Percentiles rank a stretch among this genome's conserved stretches.
Conservation (phyloP, 2,888 invertebrate genomes). For the Octonoba sinensis region DNA sequence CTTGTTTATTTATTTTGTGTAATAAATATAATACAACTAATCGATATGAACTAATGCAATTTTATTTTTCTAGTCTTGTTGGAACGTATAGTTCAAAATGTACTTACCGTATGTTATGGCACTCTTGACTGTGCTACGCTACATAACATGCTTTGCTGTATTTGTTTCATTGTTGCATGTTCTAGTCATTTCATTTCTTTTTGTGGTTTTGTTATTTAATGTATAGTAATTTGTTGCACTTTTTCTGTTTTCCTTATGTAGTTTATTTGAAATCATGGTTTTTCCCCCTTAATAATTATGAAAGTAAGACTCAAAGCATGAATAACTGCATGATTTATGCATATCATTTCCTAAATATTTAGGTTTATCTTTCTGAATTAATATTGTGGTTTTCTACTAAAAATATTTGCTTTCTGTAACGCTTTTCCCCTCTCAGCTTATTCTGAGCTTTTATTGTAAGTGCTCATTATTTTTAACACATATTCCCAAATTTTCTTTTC, state of each 20-base stretch:
- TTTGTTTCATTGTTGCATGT: constrained; percentile 5
- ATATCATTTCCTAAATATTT: not conserved
- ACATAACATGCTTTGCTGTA: constrained; percentile 11
- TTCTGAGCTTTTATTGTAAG: too few species aligned
- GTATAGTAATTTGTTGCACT: not conserved
- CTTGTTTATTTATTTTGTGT: not conserved
- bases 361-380: not conserved
- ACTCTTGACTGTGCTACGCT: constrained; percentile 20
- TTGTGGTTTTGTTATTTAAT: not conserved
- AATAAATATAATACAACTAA: constrained; percentile 9
- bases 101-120: constrained; percentile 26
- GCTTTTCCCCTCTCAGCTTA: too few species aligned
- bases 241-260: not conserved
- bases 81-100: constrained; percentile 20
- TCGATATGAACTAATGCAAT: constrained; percentile 10
- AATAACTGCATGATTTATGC: not conserved
- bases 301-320: too few species aligned
- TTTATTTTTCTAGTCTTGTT: constrained; percentile 62
- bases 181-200: constrained; percentile 49
- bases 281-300: too few species aligned
- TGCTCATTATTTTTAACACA: too few species aligned
- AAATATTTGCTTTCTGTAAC: too few species aligned
- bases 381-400: too few species aligned
- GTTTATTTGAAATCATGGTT: too few species aligned
- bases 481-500: not conserved